Conservation (phyloP, 2,797 vertebrate species). For the Mastacembelus armatus region DNA sequence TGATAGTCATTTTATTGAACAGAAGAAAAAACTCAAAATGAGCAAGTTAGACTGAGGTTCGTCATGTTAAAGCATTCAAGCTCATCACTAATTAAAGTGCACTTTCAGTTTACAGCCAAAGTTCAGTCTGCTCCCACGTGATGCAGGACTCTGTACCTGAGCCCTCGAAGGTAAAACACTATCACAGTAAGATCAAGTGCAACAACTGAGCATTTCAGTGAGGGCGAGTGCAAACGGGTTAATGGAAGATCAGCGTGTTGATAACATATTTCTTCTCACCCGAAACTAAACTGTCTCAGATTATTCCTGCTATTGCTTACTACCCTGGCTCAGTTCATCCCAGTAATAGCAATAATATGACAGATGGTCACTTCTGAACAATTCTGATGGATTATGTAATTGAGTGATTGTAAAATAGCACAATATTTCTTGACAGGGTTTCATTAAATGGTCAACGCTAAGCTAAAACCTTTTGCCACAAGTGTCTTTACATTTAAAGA, state of each 20-base stretch:
- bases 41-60: slow-evolving; percentile 71
- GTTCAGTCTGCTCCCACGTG: slow-evolving; percentile 30
- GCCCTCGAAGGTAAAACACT: slow-evolving; percentile 17
- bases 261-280: slow-evolving; percentile 25
- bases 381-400: slow-evolving; percentile 35
- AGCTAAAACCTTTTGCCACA: slow-evolving; percentile 46
- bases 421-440: slow-evolving; percentile 40
- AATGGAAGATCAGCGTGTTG: slow-evolving; percentile 68
- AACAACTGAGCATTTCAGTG: slow-evolving; percentile 51
- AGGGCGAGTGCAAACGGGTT: slow-evolving; percentile 75
- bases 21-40: slow-evolving; percentile 67
- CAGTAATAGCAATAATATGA: not conserved
- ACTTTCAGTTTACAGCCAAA: slow-evolving; percentile 77
- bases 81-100: slow-evolving; percentile 84
- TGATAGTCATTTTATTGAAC: slow-evolving; percentile 79
- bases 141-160: slow-evolving; percentile 36
- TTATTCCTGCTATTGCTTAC: slow-evolving; percentile 26
- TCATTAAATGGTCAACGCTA: slow-evolving; percentile 17
- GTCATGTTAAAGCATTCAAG: slow-evolving; percentile 75
- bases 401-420: slow-evolving; percentile 68
- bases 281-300: slow-evolving; percentile 24
- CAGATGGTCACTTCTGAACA: slow-evolving; percentile 23
- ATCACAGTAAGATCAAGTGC: slow-evolving; percentile 65
- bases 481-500: slow-evolving; percentile 53
- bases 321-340: slow-evolving; percentile 42